Percentiles rank a stretch among this genome's conserved stretches.
phyloP scores from a whole-genome alignment of 2,113 vertebrate species.

The Leucopsar rothschildi region DNA sequence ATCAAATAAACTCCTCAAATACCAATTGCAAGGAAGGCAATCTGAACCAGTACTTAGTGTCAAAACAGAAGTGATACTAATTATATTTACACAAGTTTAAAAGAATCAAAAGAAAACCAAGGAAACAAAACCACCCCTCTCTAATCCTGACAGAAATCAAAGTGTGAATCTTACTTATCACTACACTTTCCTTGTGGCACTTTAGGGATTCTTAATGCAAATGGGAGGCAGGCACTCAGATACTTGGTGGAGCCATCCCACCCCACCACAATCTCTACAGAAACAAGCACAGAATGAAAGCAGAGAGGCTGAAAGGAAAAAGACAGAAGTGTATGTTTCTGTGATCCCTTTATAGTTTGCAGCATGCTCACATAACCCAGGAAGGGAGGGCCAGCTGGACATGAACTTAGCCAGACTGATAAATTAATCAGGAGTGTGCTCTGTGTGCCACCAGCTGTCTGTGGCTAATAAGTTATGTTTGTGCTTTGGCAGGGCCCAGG shows the following conservation, averaged over 20 bases:
- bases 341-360: not conserved
- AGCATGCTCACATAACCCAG: not conserved
- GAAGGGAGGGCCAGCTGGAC: not conserved
- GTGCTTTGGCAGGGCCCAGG: conserved; percentile 1
- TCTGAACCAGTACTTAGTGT: not conserved
- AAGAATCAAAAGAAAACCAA: not conserved
- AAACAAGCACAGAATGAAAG: not conserved
- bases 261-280: not conserved
- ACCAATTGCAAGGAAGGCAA: not conserved
- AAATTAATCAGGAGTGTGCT: not conserved
- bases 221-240: not conserved
- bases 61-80: not conserved
- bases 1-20: not conserved
- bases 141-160: not conserved
- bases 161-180: not conserved
- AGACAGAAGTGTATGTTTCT: not conserved
- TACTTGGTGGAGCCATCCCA: not conserved
- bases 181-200: not conserved
- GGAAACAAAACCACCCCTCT: not conserved
- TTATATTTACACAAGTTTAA: not conserved
- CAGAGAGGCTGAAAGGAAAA: not conserved
- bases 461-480: not conserved
- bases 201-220: not conserved
- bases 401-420: not conserved
- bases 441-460: conserved; percentile 17